Evolutionary conservation across 2,888 invertebrate species (phyloP).

Genomic region (Hartigia nigra): DNA sequence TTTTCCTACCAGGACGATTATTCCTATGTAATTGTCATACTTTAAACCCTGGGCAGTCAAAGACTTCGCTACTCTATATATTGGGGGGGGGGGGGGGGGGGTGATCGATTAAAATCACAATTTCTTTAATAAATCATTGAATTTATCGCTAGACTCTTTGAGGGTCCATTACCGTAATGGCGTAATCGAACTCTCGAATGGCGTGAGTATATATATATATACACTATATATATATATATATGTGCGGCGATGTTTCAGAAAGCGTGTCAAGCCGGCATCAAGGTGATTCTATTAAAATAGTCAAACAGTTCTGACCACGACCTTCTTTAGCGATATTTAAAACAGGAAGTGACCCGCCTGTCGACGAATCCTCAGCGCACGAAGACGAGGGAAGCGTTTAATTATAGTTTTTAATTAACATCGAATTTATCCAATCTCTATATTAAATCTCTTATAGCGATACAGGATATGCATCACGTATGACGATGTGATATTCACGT

Average conservation of each 20-base stretch:
- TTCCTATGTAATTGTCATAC: neutral
- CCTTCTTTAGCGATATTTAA: neutral
- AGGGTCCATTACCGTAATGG: neutral
- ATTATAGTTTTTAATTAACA: neutral
- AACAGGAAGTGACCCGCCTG: neutral
- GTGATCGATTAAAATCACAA: neutral
- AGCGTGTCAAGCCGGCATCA: neutral
- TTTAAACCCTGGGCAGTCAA: slow-evolving; percentile 52
- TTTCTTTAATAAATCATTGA: neutral
- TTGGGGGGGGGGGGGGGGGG: neutral
- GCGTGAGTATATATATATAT: neutral
- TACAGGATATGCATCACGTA: neutral
- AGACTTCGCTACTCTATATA: neutral
- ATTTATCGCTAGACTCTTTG: neutral
- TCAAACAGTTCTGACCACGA: neutral
- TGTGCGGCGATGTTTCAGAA: neutral
- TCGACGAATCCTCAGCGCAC: no score
- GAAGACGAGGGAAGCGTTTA: no score
- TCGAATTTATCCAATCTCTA: neutral
- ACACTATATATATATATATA: neutral
- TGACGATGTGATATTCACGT: neutral
- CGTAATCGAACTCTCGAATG: neutral
- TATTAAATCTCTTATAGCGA: neutral
- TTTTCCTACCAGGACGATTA: neutral
- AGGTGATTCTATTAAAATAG: neutral